Evolutionary conservation across 2,797 vertebrate species (phyloP), one percentile per base, ranked within the genome.

Genomic region (Ispidina lecontei): DNA sequence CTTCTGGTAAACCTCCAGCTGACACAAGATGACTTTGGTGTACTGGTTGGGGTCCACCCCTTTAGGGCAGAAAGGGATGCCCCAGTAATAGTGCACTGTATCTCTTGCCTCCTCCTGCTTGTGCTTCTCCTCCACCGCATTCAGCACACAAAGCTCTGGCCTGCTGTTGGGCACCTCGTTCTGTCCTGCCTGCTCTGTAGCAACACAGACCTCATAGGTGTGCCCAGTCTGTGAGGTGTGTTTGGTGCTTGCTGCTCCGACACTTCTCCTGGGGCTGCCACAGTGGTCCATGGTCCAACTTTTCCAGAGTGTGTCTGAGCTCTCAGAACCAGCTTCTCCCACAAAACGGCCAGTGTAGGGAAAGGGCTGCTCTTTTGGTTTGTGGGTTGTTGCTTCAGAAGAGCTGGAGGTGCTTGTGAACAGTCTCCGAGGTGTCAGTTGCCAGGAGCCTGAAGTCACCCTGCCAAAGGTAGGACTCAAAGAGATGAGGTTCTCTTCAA

Each of bases 51-150:
- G 99, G 95, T 99, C 98, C 87, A 98, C 97, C 31, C 99, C 99
- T 86, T 97, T 97, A 4, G 99, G 99, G 93, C 99, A 99, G 97
- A 99, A 99, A 39, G 99, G 99, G 72, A 99, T 97, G 52, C 99
- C 99, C 99, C 99, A 99, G 90, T 98, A 99, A 97, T 99, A 99
- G 73, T 98, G 98, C 68, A 99, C 98, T 19, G 94, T 97, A n/a
- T 95, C 95, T 72, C 82, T 96, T 4, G 4, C 47, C 69, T 97
- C 95, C 47, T 93, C 92, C 85, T 96, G 96, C 68, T 96, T 95
- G 75, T 85, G 83, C 89, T 81, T 95, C 51, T 94, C 87, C 49
- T 97, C 90, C 6, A 16, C 43, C 8, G 10, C 59, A 26, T 44
- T 46, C 87, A 49, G 94, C 33, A 63, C 4, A 12, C 80, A 89